A percentile compares a stretch with the other conserved stretches of the same genome.
Conservation (phyloP, 2,113 vertebrate species). For the Rynchops niger region DNA sequence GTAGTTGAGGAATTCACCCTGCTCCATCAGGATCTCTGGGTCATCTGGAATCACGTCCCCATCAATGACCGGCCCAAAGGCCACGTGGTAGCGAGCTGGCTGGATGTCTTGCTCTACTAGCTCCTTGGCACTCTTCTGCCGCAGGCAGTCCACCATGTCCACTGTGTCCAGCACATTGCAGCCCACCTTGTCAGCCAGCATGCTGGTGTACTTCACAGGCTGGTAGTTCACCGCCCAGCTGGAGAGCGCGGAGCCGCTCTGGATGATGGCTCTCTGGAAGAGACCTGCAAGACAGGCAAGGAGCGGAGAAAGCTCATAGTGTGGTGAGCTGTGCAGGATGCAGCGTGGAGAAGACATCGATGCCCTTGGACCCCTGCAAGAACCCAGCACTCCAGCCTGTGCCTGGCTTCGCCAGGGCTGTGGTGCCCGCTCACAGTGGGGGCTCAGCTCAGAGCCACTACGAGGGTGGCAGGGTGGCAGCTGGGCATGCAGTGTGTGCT, state of each 20-base stretch:
- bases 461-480: neutral
- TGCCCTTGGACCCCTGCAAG: neutral
- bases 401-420: neutral
- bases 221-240: constrained; percentile 99
- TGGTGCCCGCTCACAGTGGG: neutral
- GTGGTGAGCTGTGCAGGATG: neutral
- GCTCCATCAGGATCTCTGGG: constrained; percentile 98
- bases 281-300: constrained; percentile 81
- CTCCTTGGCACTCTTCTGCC: constrained; percentile 94
- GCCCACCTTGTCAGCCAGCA: constrained; percentile 96
- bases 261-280: constrained; percentile 98
- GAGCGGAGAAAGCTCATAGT: neutral
- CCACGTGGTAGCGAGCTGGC: constrained; percentile 95
- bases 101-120: constrained; percentile 98
- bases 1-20: constrained; percentile 99
- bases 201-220: constrained; percentile 95
- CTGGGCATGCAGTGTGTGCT: neutral
- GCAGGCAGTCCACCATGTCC: constrained; percentile 98
- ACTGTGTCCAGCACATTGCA: constrained; percentile 96
- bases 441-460: neutral
- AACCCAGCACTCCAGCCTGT: neutral
- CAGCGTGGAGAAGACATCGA: neutral
- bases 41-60: constrained; percentile 98
- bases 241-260: constrained; percentile 94
- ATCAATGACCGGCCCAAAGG: constrained; percentile 96